Evolutionary conservation across 2,113 vertebrate genomes (phyloP).

Genomic region (Microtus ochrogaster): DNA sequence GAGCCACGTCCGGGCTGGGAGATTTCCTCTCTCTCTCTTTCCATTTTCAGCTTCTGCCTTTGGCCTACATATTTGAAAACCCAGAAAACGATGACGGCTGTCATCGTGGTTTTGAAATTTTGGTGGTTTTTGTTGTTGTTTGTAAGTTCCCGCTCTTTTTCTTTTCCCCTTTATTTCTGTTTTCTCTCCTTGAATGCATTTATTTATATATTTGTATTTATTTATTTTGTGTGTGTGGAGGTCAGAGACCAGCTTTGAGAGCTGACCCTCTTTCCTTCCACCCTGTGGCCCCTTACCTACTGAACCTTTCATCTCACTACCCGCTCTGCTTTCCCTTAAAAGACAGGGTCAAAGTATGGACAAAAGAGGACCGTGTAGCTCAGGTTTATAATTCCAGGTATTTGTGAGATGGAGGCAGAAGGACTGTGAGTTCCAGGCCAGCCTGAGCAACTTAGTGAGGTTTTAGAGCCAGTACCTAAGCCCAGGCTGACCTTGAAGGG

Average conservation of each 20-base stretch:
- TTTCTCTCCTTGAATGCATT: background rate
- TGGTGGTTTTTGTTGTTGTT: background rate
- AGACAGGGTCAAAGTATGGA: background rate
- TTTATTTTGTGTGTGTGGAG: background rate
- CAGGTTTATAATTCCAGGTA: background rate
- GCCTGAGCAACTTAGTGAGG: background rate
- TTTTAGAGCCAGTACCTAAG: background rate
- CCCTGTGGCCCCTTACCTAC: background rate
- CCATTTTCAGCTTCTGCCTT: conserved; percentile 47
- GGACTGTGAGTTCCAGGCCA: background rate
- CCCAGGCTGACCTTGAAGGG: background rate
- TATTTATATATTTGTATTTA: background rate
- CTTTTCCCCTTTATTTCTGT: background rate
- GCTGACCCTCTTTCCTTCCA: no score
- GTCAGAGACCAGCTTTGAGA: background rate
- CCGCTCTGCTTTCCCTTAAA: background rate
- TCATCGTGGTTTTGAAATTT: conserved; percentile 28
- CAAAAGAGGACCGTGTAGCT: background rate
- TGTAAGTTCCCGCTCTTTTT: background rate
- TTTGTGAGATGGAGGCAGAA: background rate
- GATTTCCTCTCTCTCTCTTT: conserved; percentile 59
- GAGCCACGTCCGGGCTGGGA: background rate
- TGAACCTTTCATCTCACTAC: background rate
- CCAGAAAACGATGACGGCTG: conserved; percentile 33
- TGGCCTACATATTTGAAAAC: conserved; percentile 50